Percentiles rank a stretch among this genome's conserved stretches.
phyloP scores from a whole-genome alignment of 1,140 invertebrate species.

The Zaprionus africanus region DNA sequence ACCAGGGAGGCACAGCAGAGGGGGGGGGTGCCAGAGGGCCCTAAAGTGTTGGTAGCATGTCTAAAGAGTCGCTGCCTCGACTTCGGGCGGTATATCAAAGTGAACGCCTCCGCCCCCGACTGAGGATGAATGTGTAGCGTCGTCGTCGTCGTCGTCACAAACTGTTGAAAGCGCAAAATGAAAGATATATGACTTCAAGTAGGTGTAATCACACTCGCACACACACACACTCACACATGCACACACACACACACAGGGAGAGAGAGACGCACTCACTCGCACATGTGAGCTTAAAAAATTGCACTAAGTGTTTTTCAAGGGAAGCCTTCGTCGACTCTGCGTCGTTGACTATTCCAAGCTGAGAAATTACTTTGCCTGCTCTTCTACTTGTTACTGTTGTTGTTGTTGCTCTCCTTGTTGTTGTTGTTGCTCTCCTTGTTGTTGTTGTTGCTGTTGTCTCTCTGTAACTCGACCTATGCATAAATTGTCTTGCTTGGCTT shows the following conservation, averaged over 20 bases:
- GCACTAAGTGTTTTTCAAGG: conserved; percentile 69
- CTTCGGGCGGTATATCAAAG: conserved; percentile 76
- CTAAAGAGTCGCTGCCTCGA: conserved; percentile 57
- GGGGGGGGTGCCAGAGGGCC: conserved; percentile 20
- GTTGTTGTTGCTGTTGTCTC: conserved; percentile 36
- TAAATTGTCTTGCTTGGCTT: conserved; percentile 47
- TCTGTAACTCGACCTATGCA: conserved; percentile 50
- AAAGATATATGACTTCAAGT: conserved; percentile 83
- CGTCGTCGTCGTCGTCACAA: conserved; percentile 63
- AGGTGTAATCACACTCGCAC: conserved; percentile 76
- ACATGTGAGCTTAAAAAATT: conserved; percentile 61
- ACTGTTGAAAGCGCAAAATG: conserved; percentile 82
- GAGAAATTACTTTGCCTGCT: conserved; percentile 68
- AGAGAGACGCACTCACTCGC: conserved; percentile 23
- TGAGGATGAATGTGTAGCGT: conserved; percentile 68
- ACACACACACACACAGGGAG: conserved; percentile 25
- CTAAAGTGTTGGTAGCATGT: conserved; percentile 67
- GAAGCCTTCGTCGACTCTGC: conserved; percentile 45
- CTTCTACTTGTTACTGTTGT: conserved; percentile 6
- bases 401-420: conserved; percentile 14
- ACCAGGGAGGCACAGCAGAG: conserved; percentile 18
- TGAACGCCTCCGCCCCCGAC: conserved; percentile 61
- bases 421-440: neutral
- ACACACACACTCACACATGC: conserved; percentile 37
- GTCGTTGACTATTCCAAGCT: conserved; percentile 57